phyloP scores from a whole-genome alignment of 1,140 invertebrate species.

The Hylyphantes graminicola region DNA sequence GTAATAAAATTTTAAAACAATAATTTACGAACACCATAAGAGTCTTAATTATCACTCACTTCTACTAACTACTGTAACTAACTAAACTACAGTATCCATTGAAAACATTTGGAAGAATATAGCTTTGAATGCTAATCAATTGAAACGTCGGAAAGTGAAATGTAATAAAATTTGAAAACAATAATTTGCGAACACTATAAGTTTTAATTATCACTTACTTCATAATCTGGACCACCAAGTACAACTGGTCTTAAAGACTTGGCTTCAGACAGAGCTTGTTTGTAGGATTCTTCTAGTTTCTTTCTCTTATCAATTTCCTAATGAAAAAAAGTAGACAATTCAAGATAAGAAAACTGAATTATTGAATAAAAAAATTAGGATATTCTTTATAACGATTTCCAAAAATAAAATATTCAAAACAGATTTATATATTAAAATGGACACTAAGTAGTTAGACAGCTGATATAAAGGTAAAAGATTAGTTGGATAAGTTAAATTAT shows the following conservation, averaged over 20 bases:
- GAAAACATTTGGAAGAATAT: too few relatives aligned
- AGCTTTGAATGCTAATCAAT: too few relatives aligned
- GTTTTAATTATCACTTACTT: constrained; percentile 74
- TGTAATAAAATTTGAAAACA: background rate
- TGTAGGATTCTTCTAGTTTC: constrained; percentile 74
- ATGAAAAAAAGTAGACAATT: background rate
- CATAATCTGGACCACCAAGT: constrained; percentile 89
- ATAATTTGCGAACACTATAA: background rate
- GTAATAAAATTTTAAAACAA: background rate
- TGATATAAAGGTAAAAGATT: too few relatives aligned
- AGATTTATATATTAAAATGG: too few relatives aligned
- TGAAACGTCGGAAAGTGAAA: background rate
- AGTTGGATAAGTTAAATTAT: too few relatives aligned
- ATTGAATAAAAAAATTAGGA: too few relatives aligned
- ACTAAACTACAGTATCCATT: background rate
- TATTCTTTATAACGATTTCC: too few relatives aligned
- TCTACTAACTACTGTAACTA: too few relatives aligned
- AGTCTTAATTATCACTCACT: too few relatives aligned
- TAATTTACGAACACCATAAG: background rate
- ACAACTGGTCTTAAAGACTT: constrained; percentile 71
- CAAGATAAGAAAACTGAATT: too few relatives aligned
- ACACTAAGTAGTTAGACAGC: too few relatives aligned
- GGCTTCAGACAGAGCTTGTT: constrained; percentile 70
- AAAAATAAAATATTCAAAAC: too few relatives aligned
- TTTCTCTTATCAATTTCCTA: constrained; percentile 81